These are phyloP conservation scores for Todus mexicanus DNA, from an alignment of 2,797 vertebrate species.

Conservation along the genomic window DNA sequence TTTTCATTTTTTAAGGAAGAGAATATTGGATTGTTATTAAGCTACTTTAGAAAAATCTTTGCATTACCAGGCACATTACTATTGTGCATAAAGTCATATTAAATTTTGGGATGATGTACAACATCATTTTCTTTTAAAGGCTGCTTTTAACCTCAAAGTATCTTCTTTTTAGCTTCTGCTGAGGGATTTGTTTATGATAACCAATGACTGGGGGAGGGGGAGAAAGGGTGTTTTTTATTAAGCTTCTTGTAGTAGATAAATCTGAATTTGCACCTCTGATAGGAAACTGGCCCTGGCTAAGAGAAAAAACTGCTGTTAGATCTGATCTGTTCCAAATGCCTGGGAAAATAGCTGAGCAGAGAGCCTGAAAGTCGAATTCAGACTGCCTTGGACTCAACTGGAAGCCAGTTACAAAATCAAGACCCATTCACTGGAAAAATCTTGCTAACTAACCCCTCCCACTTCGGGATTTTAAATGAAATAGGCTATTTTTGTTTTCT, in stretches of 20 bases:
- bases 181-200: conserved; percentile 67
- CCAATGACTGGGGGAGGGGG: conserved; percentile 26
- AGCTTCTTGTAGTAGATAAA: conserved; percentile 53
- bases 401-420: conserved; percentile 44
- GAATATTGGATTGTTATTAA: conserved; percentile 80
- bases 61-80: conserved; percentile 76
- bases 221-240: conserved; percentile 56
- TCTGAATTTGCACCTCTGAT: conserved; percentile 64
- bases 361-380: conserved; percentile 20
- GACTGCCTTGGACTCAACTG: not conserved
- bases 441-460: not conserved
- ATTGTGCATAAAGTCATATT: conserved; percentile 80
- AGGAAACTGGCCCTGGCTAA: conserved; percentile 46
- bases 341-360: conserved; percentile 42
- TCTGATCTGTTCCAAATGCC: conserved; percentile 35
- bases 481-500: conserved; percentile 17
- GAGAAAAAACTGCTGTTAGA: not conserved
- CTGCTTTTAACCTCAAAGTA: conserved; percentile 72
- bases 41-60: conserved; percentile 78
- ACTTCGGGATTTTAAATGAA: not conserved
- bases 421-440: conserved; percentile 15
- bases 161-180: conserved; percentile 68
- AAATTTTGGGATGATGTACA: conserved; percentile 79
- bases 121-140: conserved; percentile 75
- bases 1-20: conserved; percentile 80